A percentile compares a stretch with the other conserved stretches of the same genome.
These are phyloP conservation scores for Cacoxenus indagator DNA, from an alignment of 2,888 invertebrate genomes.

Conservation along the genomic window DNA sequence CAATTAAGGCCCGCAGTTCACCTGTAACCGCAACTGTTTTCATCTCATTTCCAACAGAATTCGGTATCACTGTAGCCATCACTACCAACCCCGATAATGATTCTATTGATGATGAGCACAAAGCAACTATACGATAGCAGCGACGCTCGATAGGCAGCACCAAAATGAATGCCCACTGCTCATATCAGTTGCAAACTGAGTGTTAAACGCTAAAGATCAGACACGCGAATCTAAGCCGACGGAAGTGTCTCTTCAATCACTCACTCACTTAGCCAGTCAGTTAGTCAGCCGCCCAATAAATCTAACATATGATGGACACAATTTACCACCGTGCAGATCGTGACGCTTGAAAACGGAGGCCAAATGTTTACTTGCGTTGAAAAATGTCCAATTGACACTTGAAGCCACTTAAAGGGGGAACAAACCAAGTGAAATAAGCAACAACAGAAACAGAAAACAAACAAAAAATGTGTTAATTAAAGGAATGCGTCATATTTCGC, in stretches of 20 bases:
- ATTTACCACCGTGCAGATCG: not conserved
- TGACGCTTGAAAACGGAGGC: not conserved
- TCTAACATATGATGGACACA: not conserved
- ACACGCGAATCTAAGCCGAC: not conserved
- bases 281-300: not conserved
- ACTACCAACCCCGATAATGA: not conserved
- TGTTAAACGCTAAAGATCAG: constrained; percentile 29
- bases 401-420: not conserved
- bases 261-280: not conserved
- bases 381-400: not conserved
- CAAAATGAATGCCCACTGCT: not conserved
- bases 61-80: not conserved
- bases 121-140: not conserved
- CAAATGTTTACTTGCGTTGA: not conserved
- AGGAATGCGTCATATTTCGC: not conserved
- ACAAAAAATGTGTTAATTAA: not conserved
- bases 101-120: constrained; percentile 1
- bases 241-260: not conserved
- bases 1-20: not conserved
- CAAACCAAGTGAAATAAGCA: not conserved
- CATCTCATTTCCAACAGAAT: not conserved
- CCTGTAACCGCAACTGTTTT: not conserved
- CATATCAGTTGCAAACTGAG: constrained; percentile 33
- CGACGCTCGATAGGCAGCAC: not conserved
- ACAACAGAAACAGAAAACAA: not conserved